These are phyloP conservation scores for Sesamia inferens DNA, from an alignment of 2,888 invertebrate species.

Conservation along the genomic window DNA sequence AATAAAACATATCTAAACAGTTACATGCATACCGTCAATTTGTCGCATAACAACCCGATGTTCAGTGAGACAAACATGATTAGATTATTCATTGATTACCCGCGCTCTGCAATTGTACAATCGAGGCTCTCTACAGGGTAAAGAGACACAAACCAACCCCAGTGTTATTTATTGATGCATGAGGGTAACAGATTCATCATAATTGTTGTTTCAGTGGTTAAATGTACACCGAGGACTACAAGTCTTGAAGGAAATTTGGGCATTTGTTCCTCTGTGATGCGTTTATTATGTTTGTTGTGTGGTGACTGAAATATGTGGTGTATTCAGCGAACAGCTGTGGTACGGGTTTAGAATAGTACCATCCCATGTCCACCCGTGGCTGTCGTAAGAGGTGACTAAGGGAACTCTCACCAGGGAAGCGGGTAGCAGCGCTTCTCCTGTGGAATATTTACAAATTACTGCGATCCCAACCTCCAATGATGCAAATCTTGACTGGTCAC, in stretches of 20 bases:
- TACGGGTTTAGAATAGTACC: too few species aligned
- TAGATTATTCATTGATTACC: conserved; percentile 53
- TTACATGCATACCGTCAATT: conserved; percentile 1
- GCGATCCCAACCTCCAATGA: too few species aligned
- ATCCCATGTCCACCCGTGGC: too few species aligned
- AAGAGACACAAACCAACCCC: conserved; percentile 34
- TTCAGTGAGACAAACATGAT: conserved; percentile 30
- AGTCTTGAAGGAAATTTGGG: background rate
- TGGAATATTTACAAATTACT: too few species aligned
- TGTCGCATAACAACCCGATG: conserved; percentile 27
- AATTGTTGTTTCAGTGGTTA: conserved; percentile 28
- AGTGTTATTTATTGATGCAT: conserved; percentile 28
- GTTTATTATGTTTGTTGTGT: background rate
- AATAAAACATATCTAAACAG: conserved; percentile 3
- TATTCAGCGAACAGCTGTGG: too few species aligned
- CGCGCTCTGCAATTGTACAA: conserved; percentile 45
- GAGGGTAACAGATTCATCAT: conserved; percentile 17
- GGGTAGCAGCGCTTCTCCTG: too few species aligned
- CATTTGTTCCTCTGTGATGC: conserved; percentile 1
- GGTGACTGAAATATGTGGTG: background rate
- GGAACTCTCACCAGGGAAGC: too few species aligned
- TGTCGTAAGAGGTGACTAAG: too few species aligned
- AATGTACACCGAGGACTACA: conserved; percentile 7
- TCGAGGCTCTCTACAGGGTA: conserved; percentile 29
- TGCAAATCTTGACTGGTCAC: too few species aligned